These are phyloP conservation scores for Caenorhabditis sulstoni DNA, from an alignment of 2,888 invertebrate genomes.

Conservation along the genomic window DNA sequence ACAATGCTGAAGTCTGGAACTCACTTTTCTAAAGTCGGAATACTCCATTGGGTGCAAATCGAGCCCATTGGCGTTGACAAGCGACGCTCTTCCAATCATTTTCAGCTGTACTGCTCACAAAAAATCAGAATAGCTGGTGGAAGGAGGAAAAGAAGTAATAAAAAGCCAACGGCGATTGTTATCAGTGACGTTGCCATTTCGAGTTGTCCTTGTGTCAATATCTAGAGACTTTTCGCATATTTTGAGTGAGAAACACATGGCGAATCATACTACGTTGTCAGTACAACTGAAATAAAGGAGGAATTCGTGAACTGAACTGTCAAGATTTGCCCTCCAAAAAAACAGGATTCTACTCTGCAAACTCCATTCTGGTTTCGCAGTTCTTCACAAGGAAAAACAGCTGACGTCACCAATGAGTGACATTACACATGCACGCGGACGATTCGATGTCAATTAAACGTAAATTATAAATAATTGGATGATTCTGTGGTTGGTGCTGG, in stretches of 20 bases:
- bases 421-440: background rate
- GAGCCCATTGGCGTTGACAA: constrained; percentile 19
- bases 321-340: no score
- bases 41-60: constrained; percentile 31
- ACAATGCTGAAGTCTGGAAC: background rate
- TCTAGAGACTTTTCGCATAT: constrained; percentile 16
- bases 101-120: background rate
- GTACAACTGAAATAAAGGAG: no score
- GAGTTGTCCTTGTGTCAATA: constrained; percentile 37
- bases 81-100: constrained; percentile 44
- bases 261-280: no score
- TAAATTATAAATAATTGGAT: constrained; percentile 15
- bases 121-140: constrained; percentile 8
- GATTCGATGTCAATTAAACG: constrained; percentile 2
- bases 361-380: no score
- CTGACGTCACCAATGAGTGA: background rate
- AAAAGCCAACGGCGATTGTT: constrained; percentile 29
- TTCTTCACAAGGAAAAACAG: background rate
- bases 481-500: background rate
- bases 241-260: constrained; percentile 26
- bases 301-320: no score
- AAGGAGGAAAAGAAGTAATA: constrained; percentile 33
- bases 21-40: constrained; percentile 33
- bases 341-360: no score
- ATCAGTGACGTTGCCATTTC: constrained; percentile 48